phyloP scores from a whole-genome alignment of 30 jellyfish, hydroid and myxozoan genomes.

The Chrysaora quinquecirrha region DNA sequence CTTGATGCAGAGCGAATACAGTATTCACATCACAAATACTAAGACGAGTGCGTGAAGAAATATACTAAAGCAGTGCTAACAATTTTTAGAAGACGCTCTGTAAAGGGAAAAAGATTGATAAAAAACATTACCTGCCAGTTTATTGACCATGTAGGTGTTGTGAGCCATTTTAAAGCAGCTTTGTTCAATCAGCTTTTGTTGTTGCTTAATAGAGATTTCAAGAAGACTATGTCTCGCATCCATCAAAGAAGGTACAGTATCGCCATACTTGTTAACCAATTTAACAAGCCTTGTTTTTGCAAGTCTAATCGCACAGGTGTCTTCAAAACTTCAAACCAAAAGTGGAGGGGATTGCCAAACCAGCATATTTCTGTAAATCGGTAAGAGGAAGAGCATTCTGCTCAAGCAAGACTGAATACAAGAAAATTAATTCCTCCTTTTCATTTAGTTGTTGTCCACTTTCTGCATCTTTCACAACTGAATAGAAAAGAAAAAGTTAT shows the following conservation, averaged over 20 bases:
- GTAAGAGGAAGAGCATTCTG: background rate
- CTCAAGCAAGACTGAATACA: background rate
- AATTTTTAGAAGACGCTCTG: too few relatives aligned
- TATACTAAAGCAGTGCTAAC: too few relatives aligned
- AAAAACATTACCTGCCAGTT: background rate
- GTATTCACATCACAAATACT: too few relatives aligned
- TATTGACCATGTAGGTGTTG: background rate
- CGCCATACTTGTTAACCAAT: background rate
- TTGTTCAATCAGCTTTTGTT: background rate
- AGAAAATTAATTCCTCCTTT: background rate
- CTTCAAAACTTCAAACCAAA: background rate
- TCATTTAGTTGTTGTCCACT: background rate
- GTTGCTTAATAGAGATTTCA: background rate
- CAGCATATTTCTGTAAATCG: background rate
- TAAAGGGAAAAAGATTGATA: background rate
- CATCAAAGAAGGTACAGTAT: background rate
- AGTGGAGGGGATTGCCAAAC: background rate
- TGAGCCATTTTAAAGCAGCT: background rate
- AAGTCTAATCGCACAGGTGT: background rate
- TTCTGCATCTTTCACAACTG: background rate
- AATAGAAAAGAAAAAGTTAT: too few relatives aligned
- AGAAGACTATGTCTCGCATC: background rate
- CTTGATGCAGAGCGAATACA: too few relatives aligned
- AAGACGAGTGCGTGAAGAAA: too few relatives aligned
- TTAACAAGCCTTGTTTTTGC: background rate